Evolutionary conservation across 2,797 vertebrate species (phyloP).

Genomic region (Peromyscus attwateri): DNA sequence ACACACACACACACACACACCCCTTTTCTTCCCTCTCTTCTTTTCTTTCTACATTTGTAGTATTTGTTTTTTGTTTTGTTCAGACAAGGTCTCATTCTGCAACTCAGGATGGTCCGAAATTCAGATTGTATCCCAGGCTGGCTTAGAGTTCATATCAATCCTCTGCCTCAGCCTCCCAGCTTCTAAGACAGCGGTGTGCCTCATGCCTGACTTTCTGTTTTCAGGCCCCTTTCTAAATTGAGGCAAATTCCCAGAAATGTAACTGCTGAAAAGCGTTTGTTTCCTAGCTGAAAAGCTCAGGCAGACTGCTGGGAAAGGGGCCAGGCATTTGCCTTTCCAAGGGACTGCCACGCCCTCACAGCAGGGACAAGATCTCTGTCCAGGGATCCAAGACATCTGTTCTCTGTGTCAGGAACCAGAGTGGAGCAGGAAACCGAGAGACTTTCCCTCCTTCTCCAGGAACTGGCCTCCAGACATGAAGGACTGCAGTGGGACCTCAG

Average conservation of each 20-base stretch:
- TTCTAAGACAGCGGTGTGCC: background rate
- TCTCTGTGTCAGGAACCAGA: background rate
- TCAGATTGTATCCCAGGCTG: background rate
- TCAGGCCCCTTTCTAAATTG: background rate
- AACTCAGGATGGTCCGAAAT: background rate
- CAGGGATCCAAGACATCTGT: background rate
- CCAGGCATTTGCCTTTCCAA: background rate
- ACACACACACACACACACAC: background rate
- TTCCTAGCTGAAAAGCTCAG: background rate
- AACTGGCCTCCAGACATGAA: background rate
- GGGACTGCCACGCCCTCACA: background rate
- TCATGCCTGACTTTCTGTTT: background rate
- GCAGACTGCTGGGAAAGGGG: background rate
- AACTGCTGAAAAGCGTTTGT: background rate
- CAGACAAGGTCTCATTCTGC: background rate
- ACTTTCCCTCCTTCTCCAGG: background rate
- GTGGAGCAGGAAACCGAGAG: background rate
- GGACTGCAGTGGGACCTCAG: too few relatives aligned
- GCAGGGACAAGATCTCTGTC: background rate
- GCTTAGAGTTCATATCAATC: background rate
- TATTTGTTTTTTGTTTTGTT: background rate
- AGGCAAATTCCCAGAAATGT: constrained; percentile 45
- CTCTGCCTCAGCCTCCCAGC: background rate
- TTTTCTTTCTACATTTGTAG: background rate
- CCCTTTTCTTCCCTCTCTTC: background rate